These are phyloP conservation scores for Psammodynastes pulverulentus DNA, from an alignment of 2,113 vertebrate species.

Conservation along the genomic window DNA sequence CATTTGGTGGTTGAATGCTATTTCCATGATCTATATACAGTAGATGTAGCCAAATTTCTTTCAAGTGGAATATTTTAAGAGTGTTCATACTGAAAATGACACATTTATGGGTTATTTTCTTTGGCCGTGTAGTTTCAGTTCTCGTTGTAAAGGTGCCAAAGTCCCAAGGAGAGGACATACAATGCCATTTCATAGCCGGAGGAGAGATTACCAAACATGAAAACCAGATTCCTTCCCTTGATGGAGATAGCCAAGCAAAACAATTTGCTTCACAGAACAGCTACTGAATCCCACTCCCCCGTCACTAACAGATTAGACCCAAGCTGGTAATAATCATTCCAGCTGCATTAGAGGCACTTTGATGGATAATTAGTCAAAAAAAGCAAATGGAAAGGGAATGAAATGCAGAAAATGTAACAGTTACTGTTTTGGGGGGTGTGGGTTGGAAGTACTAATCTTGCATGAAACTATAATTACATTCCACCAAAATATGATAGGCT, in stretches of 20 bases:
- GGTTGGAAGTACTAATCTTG: neutral
- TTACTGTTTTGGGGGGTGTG: neutral
- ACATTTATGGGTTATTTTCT: neutral
- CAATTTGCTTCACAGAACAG: fast-evolving
- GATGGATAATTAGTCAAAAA: fast-evolving
- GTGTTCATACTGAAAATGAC: neutral
- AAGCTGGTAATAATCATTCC: neutral
- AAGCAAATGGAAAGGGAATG: neutral
- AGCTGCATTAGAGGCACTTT: fast-evolving
- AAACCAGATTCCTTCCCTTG: fast-evolving
- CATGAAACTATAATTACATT: neutral
- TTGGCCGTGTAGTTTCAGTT: neutral
- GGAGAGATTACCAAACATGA: neutral
- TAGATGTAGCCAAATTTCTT: neutral
- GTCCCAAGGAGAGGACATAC: neutral
- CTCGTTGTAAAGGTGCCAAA: neutral
- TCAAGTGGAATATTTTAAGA: neutral
- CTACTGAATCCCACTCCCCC: neutral
- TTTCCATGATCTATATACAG: neutral
- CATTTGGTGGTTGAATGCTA: neutral
- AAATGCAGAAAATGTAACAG: fast-evolving
- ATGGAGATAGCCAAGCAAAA: neutral
- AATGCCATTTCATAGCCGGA: neutral
- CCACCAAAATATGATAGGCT: neutral
- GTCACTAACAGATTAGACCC: neutral